These are phyloP conservation scores for Phasianus colchicus DNA, from an alignment of 2,113 vertebrate species.

Conservation along the genomic window DNA sequence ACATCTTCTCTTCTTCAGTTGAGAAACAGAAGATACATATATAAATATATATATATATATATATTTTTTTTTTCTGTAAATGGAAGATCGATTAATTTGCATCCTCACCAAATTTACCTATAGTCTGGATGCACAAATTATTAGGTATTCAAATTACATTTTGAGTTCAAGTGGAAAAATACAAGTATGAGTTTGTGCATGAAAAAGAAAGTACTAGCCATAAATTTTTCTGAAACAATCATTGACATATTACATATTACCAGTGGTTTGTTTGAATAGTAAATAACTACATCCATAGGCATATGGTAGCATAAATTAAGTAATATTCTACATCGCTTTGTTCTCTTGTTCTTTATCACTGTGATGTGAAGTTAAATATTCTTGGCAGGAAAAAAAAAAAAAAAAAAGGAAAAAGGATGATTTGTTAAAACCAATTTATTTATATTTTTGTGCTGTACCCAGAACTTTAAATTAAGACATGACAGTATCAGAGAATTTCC, in stretches of 20 bases:
- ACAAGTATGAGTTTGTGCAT: background rate
- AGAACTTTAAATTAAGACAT: background rate
- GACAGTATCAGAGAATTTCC: background rate
- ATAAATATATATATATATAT: no score
- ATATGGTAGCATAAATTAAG: background rate
- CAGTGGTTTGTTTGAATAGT: background rate
- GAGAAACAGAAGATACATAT: background rate
- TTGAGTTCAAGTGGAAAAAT: background rate
- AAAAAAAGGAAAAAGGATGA: rapidly evolving
- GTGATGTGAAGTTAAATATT: background rate
- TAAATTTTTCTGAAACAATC: background rate
- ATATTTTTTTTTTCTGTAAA: background rate
- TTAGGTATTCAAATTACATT: background rate
- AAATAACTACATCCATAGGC: background rate
- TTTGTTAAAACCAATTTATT: background rate
- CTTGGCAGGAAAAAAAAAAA: background rate
- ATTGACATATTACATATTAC: background rate
- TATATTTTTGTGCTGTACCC: background rate
- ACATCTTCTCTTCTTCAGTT: background rate
- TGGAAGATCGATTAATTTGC: background rate
- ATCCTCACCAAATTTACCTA: background rate
- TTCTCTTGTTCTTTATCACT: background rate
- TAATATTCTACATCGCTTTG: background rate
- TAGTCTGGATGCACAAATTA: background rate
- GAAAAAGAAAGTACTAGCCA: background rate